Base-by-base conservation (phyloP, 2,888 invertebrate species). In the Acrobasis suavella region DNA sequence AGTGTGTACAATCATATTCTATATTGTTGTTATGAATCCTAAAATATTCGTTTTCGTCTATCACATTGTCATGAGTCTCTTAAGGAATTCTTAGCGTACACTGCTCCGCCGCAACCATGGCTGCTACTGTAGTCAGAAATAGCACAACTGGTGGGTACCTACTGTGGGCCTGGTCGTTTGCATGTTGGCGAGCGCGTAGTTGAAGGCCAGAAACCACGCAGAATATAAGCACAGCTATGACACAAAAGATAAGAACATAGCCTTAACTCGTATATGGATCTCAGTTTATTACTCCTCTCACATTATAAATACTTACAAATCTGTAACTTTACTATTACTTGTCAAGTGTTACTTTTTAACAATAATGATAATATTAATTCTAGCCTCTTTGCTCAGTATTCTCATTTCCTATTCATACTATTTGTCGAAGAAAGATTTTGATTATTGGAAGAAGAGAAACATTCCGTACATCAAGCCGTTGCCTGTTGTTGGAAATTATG, bases 401-500 rank as follows among this genome's bases (percentile, higher is more conserved):
- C 17, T 56, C 12, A n/a, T 56, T 42, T 42, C 9, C 8, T 56
- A 46, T 56, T 22, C 22, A 17, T 46, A 46, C n/a, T 14, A 46
- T 60, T 50, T 70, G 0, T 73, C 74, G 0, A 76, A 64, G 59
- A 66, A 67, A 38, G 83, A 78, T n/a, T 78, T 70, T 22, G 46
- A 74, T 22, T 85, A 82, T 62, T 89, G 89, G 89, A 72, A 77
- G 58, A 75, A 73, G 17, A 80, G 74, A 58, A 77, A 81, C 7
- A 80, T 89, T 0, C 78, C 80, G 0, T 64, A 75, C 62, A 6
- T 69, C 2, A 67, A 77, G 54, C 84, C 89, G 0, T 49, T 66
- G 2, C 75, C 76, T 0, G 52, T 90, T 1, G 72, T 90, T 2
- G 89, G 89, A 0, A 88, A 89, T 62, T 88, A 81, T 60, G 71